Conservation (phyloP, 2,888 invertebrate species). For the Diplolepis rosae region DNA sequence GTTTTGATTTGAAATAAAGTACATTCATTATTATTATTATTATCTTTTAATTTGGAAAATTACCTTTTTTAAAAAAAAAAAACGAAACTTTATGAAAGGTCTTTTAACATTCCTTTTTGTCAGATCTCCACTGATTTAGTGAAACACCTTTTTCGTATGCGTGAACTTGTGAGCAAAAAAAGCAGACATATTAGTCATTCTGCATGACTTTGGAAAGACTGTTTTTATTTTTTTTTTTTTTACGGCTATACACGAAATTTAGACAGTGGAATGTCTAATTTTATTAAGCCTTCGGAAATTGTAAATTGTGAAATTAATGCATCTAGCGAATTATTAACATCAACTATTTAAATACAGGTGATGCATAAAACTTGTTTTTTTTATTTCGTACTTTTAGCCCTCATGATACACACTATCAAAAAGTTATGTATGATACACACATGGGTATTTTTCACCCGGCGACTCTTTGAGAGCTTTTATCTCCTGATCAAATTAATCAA, state of each 20-base stretch:
- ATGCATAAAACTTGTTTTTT: constrained; percentile 9
- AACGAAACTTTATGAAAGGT: neutral
- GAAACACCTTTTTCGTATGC: constrained; percentile 4
- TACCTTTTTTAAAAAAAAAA: too few species aligned
- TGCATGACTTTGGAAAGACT: constrained; percentile 8
- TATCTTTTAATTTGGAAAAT: too few species aligned
- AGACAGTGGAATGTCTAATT: constrained; percentile 27
- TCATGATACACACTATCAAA: too few species aligned
- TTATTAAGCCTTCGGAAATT: constrained; percentile 25
- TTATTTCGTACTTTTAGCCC: neutral
- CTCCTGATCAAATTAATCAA: too few species aligned
- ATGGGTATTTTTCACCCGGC: too few species aligned
- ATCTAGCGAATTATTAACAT: constrained; percentile 4
- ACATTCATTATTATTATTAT: too few species aligned
- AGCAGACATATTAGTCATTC: neutral
- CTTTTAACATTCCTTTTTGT: neutral
- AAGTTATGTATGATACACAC: too few species aligned
- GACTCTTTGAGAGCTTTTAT: too few species aligned
- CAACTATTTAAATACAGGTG: constrained; percentile 31
- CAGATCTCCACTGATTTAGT: neutral
- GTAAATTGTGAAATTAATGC: constrained; percentile 29
- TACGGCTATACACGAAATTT: constrained; percentile 22
- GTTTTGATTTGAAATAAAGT: neutral
- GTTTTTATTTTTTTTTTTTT: constrained; percentile 23
- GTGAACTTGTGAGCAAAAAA: neutral